Evolutionary conservation across 2,797 vertebrate species (phyloP).

Genomic region (Rhodeus uyekii): DNA sequence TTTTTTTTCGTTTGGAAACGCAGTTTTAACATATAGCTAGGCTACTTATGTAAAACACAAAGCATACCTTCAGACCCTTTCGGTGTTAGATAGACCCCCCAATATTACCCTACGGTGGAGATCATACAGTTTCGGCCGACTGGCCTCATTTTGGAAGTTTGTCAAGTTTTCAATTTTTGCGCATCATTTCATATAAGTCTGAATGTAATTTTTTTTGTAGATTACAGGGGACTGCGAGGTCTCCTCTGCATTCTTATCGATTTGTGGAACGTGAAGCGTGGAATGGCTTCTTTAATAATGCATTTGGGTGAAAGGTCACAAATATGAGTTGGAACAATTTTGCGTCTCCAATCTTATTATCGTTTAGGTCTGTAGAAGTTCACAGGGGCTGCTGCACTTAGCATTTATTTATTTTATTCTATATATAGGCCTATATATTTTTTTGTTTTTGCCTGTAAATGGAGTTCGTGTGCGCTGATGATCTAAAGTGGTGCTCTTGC

Average conservation of each 20-base stretch:
- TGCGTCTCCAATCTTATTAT: constrained; percentile 36
- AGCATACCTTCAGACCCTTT: not conserved
- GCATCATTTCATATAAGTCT: constrained; percentile 50
- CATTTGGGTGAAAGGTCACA: constrained; percentile 75
- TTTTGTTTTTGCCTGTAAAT: constrained; percentile 8
- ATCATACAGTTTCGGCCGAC: constrained; percentile 3
- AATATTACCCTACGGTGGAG: not conserved
- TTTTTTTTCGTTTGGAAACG: not conserved
- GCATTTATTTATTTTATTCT: constrained; percentile 19
- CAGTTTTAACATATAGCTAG: not conserved
- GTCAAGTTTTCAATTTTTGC: constrained; percentile 61
- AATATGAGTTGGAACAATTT: constrained; percentile 64
- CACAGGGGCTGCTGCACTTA: not conserved
- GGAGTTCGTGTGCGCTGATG: constrained; percentile 40
- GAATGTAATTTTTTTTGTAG: constrained; percentile 50
- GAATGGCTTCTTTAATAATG: constrained; percentile 66
- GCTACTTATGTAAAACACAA: not conserved
- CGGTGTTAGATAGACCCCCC: not conserved
- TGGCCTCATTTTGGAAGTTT: constrained; percentile 38
- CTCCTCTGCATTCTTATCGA: constrained; percentile 68
- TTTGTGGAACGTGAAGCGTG: constrained; percentile 65
- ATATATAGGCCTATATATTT: not conserved
- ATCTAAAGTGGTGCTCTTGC: constrained; percentile 69
- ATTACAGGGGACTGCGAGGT: constrained; percentile 60
- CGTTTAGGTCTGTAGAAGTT: not conserved